A percentile compares a stretch with the other conserved stretches of the same genome.
Conservation (phyloP, 2,888 invertebrate genomes). For the Augiades crinisus region DNA sequence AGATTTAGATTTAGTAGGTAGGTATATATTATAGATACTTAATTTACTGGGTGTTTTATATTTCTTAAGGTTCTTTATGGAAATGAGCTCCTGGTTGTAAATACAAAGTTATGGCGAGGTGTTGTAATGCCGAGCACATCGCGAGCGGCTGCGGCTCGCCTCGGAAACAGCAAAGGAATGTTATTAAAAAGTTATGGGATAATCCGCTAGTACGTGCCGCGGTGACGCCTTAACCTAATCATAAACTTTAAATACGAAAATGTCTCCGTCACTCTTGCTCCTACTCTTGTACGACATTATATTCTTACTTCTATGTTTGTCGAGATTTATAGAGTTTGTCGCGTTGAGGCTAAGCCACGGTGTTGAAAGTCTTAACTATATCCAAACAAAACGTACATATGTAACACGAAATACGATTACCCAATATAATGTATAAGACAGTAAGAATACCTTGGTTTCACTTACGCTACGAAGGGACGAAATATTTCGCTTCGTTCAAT, state of each 20-base stretch:
- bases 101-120: slow-evolving; percentile 9
- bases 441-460: not conserved
- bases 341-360: too few relatives aligned
- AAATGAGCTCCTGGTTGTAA: not conserved
- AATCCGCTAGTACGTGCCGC: slow-evolving; percentile 63
- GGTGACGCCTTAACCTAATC: slow-evolving; percentile 54
- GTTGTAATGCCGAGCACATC: slow-evolving; percentile 52
- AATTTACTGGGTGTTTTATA: not conserved
- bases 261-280: not conserved
- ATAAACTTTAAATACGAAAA: slow-evolving; percentile 66
- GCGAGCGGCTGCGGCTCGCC: slow-evolving; percentile 61
- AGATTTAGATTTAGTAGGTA: too few relatives aligned
- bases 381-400: too few relatives aligned
- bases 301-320: too few relatives aligned
- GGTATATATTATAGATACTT: too few relatives aligned
- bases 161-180: slow-evolving; percentile 67
- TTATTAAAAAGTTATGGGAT: slow-evolving; percentile 79
- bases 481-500: slow-evolving; percentile 67
- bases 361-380: too few relatives aligned
- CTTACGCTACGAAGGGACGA: slow-evolving; percentile 33
- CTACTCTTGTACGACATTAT: not conserved
- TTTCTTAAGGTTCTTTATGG: not conserved
- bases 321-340: too few relatives aligned
- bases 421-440: too few relatives aligned
- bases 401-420: too few relatives aligned